phyloP scores from a whole-genome alignment of 2,888 invertebrate species.

The Sphaerophoria taeniata region DNA sequence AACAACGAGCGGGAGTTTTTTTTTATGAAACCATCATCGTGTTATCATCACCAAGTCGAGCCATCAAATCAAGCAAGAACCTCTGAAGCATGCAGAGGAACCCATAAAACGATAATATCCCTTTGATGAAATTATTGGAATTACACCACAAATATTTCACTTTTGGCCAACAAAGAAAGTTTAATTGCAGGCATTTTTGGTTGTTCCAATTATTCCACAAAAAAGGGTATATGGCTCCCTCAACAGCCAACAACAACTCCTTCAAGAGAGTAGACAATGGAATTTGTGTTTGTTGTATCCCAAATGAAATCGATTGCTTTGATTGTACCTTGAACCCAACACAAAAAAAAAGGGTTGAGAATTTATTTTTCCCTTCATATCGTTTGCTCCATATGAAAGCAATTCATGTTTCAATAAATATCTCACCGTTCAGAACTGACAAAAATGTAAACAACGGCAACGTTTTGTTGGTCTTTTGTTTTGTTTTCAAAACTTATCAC shows the following conservation, averaged over 20 bases:
- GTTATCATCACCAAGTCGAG: slow-evolving; percentile 9
- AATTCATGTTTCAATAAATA: slow-evolving; percentile 55
- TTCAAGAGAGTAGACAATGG: slow-evolving; percentile 45
- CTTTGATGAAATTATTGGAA: slow-evolving; percentile 74
- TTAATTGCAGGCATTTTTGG: slow-evolving; percentile 69
- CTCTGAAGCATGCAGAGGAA: slow-evolving; percentile 40
- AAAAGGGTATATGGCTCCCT: background rate
- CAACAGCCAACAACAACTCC: background rate
- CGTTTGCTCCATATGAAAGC: background rate
- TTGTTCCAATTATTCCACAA: slow-evolving; percentile 15
- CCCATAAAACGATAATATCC: slow-evolving; percentile 69
- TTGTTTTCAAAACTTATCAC: slow-evolving; percentile 41
- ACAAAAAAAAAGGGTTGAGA: slow-evolving; percentile 17
- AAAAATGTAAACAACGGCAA: background rate
- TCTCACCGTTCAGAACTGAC: slow-evolving; percentile 9
- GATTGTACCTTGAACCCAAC: slow-evolving; percentile 27
- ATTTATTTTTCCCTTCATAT: slow-evolving; percentile 22
- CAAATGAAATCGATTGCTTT: slow-evolving; percentile 64
- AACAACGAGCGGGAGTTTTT: background rate
- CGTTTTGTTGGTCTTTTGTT: background rate
- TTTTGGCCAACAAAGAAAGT: slow-evolving; percentile 68
- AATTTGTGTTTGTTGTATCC: slow-evolving; percentile 33
- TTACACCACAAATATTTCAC: slow-evolving; percentile 73
- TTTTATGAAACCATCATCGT: slow-evolving; percentile 26
- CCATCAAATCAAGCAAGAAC: slow-evolving; percentile 18